A percentile compares a stretch with the other conserved stretches of the same genome.
phyloP scores from a whole-genome alignment of 2,888 invertebrate genomes.

The Pteria penguin region DNA sequence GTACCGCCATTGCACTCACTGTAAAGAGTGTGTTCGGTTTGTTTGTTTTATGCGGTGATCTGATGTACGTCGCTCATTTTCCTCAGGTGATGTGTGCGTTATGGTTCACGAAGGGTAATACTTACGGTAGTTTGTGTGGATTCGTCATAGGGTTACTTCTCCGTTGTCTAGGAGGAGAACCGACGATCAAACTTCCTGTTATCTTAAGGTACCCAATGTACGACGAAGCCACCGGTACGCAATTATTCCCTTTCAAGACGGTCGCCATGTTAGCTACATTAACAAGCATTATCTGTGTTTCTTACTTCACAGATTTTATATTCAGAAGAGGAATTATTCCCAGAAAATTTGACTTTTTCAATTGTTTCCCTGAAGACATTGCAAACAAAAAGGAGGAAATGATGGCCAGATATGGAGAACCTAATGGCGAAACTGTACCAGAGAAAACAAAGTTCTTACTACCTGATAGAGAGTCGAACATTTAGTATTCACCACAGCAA shows the following conservation, averaged over 20 bases:
- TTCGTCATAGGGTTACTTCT: constrained; percentile 87
- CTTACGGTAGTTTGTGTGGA: constrained; percentile 64
- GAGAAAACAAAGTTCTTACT: too few relatives aligned
- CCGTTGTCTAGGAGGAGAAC: constrained; percentile 92
- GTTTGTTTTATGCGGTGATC: constrained; percentile 61
- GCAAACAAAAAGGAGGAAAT: too few relatives aligned
- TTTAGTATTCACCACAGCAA: too few relatives aligned
- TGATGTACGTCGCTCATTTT: constrained; percentile 65
- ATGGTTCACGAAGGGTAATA: constrained; percentile 54
- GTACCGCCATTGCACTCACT: constrained; percentile 55
- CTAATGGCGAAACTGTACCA: too few relatives aligned
- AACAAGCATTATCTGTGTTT: constrained; percentile 42
- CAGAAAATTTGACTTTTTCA: constrained; percentile 37
- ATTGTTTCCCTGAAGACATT: constrained; percentile 27
- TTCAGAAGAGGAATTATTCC: constrained; percentile 42
- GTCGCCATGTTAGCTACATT: constrained; percentile 55
- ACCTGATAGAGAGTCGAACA: too few relatives aligned
- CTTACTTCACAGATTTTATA: constrained; percentile 46
- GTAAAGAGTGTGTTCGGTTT: constrained; percentile 61
- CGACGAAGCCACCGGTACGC: constrained; percentile 41
- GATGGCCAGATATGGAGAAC: too few relatives aligned
- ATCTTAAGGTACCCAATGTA: constrained; percentile 53
- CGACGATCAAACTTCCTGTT: constrained; percentile 84
- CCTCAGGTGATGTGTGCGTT: constrained; percentile 63
- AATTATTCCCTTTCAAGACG: constrained; percentile 61